Evolutionary conservation across 2,888 invertebrate genomes (phyloP), one percentile per base, ranked within the genome.

Genomic region (Melanargia galathea): DNA sequence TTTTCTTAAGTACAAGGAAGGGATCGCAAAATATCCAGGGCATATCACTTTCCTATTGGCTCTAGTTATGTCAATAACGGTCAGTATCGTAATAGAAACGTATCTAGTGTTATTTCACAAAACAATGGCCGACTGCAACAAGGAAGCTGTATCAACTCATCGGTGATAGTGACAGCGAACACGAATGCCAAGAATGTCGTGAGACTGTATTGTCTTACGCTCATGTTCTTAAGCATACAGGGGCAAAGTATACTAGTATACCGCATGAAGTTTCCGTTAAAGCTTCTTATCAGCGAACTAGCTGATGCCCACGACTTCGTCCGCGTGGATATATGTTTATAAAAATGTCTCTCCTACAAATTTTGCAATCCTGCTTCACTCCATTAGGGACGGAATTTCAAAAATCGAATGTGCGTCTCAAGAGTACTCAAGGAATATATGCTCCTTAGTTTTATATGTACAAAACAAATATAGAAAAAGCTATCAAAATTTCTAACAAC

Each of bases 81-180:
- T 63, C 63, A 67, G 63, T 64, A 63, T 60, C 65, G 65, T 64
- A 65, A 65, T 66, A 66, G 66, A 61, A 70, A 66, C 66, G 63
- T 70, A 64, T 65, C 61, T 63, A 65, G 65, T 70, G 71, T 73
- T 70, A 71, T 73, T 75, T 73, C 66, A 66, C 66, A 69, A 72
- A 74, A 79, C 79, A 80, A 80, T 79, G 71, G 73, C 64, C 64
- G 71, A 70, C 72, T 71, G 71, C 65, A 71, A 73, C 73, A 60
- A 80, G 81, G 81, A 81, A 81, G 65, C 66, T 68, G 72, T 78
- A 78, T 75, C 73, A 70, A 73, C 71, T 71, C 75, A 75, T 76
- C 75, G 70, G 69, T 70, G 71, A 51, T 62, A 64, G 60, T 65
- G 63, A 61, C 63, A 20, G 40, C 48, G 56, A 45, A 61, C 64